Base-by-base conservation (phyloP, 2,888 invertebrate species). In the Fabriciana adippe region DNA sequence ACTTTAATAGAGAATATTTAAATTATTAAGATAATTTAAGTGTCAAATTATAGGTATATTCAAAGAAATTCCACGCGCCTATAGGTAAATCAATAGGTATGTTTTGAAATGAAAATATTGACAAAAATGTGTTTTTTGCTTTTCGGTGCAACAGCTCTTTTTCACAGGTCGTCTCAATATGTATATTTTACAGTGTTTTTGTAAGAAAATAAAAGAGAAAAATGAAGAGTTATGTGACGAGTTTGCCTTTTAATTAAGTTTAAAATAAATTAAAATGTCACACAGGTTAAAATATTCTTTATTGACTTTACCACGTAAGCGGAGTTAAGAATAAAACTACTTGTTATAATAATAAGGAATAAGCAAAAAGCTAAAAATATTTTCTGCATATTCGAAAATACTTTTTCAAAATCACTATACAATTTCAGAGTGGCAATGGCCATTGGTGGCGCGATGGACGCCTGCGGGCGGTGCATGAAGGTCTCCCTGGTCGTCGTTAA, bases 381-480 rank as follows among this genome's bases (percentile, higher is more conserved):
- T 41, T 41, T 41, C 8, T 41, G 35, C 11, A 8, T 41, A 41
- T 41, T 41, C 35, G 8, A 41, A 41, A 35, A 41, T 11, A 41
- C 11, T 11, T 8, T 41, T 41, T 41, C 8, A 41, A 11, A 41
- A 41, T 41, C 35, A 11, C 35, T 41, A 3, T 55, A 60, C 53
- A 41, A 72, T 77, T 78, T 21, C 81, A 89, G 90, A 76, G 75
- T 72, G 54, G 78, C 79, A 18, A 96, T 96, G 96, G 96, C 95
- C 65, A 95, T 95, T 91, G 95, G 96, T 75, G 95, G 95, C 73
- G 95, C 96, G 81, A 96, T 97, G 96, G 97, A 97, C 88, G 96
- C 97, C 84, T 97, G 97, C 85, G 97, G 97, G 73, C 95, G 96
- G 79, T 97, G 95, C 82, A 96, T 97, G 93, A 97, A 98, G 88